phyloP scores from a whole-genome alignment of 1,140 invertebrate genomes.

The Cardiocondyla obscurior region DNA sequence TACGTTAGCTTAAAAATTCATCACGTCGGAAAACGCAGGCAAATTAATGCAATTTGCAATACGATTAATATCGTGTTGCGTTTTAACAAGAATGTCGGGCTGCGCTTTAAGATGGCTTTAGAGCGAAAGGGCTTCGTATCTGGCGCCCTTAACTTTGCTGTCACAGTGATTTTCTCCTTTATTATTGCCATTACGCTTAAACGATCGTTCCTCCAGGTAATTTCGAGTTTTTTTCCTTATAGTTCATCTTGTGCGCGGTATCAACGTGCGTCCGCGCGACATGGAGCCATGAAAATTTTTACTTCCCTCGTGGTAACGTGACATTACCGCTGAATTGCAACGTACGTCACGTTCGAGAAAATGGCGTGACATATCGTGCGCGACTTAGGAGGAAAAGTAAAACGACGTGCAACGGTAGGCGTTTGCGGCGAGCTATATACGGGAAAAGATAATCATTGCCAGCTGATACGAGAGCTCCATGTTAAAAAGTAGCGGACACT shows the following conservation, averaged over 20 bases:
- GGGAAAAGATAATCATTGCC: slow-evolving; percentile 58
- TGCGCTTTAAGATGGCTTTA: not conserved
- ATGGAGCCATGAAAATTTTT: slow-evolving; percentile 32
- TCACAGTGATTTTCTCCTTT: slow-evolving; percentile 38
- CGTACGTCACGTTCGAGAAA: slow-evolving; percentile 52
- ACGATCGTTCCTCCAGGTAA: slow-evolving; percentile 9
- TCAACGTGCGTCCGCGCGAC: slow-evolving; percentile 9
- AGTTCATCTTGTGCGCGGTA: slow-evolving; percentile 36
- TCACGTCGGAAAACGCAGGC: too few species aligned
- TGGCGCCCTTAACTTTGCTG: slow-evolving; percentile 9
- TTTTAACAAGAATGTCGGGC: slow-evolving; percentile 17
- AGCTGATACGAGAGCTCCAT: slow-evolving; percentile 27
- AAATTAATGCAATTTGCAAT: not conserved
- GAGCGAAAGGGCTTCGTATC: slow-evolving; percentile 12
- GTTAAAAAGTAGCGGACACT: slow-evolving; percentile 65
- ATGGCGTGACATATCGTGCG: slow-evolving; percentile 62
- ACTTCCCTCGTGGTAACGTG: slow-evolving; percentile 31
- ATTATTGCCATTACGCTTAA: slow-evolving; percentile 41
- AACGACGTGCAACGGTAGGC: slow-evolving; percentile 55
- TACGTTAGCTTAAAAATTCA: too few species aligned
- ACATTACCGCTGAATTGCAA: slow-evolving; percentile 61
- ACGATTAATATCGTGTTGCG: not conserved
- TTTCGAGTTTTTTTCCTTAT: slow-evolving; percentile 27
- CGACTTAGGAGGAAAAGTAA: slow-evolving; percentile 55
- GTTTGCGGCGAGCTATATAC: slow-evolving; percentile 59